phyloP scores from a whole-genome alignment of 2,797 vertebrate genomes.

The Margarornis squamiger region DNA sequence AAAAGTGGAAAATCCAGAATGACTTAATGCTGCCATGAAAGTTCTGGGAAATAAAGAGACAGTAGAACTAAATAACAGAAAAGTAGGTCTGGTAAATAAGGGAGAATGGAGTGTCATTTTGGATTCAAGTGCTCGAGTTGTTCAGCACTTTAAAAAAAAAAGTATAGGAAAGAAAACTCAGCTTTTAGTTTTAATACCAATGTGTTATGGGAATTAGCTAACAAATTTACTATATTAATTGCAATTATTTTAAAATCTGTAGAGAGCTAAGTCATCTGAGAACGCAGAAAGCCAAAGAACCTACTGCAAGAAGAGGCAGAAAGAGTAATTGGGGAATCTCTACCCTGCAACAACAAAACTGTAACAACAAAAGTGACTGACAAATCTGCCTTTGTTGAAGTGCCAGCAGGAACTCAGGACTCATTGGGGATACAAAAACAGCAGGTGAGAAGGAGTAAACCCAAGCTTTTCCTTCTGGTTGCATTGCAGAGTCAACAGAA shows the following conservation, averaged over 20 bases:
- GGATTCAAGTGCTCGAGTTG: neutral
- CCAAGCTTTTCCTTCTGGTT: neutral
- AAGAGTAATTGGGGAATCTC: neutral
- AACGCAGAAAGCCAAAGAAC: neutral
- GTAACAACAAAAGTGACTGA: neutral
- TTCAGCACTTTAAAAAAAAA: neutral
- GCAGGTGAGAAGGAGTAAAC: neutral
- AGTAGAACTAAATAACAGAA: slow-evolving; percentile 18
- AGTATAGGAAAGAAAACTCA: neutral
- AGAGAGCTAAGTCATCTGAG: neutral
- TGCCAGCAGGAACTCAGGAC: neutral
- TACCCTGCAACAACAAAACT: neutral
- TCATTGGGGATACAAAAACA: neutral
- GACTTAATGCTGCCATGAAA: slow-evolving; percentile 2
- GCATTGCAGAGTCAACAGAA: neutral
- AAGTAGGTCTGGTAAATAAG: slow-evolving; percentile 1
- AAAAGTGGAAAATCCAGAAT: slow-evolving; percentile 45
- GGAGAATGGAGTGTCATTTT: neutral
- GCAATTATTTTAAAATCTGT: slow-evolving; percentile 6
- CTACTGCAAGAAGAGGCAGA: neutral
- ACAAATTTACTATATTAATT: slow-evolving; percentile 3
- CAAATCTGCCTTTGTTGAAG: neutral
- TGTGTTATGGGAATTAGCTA: neutral
- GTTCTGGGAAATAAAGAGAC: neutral
- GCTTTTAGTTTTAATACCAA: slow-evolving; percentile 8